These are phyloP conservation scores for Cettia cetti DNA, from an alignment of 2,113 vertebrate genomes.

Conservation along the genomic window DNA sequence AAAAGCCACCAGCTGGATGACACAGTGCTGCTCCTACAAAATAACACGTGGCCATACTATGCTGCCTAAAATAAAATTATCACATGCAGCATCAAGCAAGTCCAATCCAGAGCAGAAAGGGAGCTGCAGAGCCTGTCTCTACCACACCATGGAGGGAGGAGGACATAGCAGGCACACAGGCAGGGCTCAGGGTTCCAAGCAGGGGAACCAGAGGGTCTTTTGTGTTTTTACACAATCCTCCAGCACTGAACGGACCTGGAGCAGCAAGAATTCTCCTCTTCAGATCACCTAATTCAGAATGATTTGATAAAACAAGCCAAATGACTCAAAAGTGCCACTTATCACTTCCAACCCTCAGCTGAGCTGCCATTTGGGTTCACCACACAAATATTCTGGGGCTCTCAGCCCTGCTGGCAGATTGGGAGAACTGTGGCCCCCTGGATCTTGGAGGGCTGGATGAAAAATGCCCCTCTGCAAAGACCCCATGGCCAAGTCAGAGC, in stretches of 20 bases:
- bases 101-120: not conserved
- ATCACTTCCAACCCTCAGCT: not conserved
- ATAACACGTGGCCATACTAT: not conserved
- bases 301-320: not conserved
- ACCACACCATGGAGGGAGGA: fast-evolving
- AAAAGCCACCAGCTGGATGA: not conserved
- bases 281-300: not conserved
- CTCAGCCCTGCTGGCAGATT: fast-evolving
- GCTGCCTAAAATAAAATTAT: not conserved
- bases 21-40: not conserved
- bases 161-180: not conserved
- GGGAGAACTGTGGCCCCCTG: not conserved
- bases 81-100: fast-evolving
- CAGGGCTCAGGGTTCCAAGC: not conserved
- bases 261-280: not conserved
- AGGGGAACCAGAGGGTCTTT: not conserved
- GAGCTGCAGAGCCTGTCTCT: not conserved
- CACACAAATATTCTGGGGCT: fast-evolving
- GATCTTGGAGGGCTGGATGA: not conserved
- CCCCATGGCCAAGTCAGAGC: fast-evolving
- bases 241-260: fast-evolving
- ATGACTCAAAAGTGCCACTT: not conserved
- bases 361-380: not conserved
- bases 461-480: not conserved
- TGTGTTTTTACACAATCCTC: not conserved